Conservation (phyloP, 2,888 invertebrate genomes). For the Apodemia mormo region DNA sequence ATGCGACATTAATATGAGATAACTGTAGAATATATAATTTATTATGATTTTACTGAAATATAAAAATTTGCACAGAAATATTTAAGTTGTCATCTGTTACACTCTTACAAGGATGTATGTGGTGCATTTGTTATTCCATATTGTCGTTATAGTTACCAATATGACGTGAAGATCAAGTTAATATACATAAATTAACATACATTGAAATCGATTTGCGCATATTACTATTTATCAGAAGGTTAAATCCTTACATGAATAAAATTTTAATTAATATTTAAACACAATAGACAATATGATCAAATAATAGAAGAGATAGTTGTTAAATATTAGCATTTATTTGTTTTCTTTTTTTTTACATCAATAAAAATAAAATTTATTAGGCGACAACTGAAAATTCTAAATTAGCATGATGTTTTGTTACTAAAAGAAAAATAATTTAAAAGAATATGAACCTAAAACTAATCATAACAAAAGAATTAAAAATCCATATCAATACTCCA, state of each 20-base stretch:
- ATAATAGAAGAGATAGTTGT: background rate
- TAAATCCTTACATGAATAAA: background rate
- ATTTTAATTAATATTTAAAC: background rate
- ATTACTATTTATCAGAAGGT: background rate
- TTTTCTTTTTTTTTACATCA: background rate
- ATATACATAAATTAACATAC: too few relatives aligned
- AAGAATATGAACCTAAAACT: slow-evolving; percentile 54
- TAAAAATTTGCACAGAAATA: too few relatives aligned
- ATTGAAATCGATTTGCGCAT: background rate
- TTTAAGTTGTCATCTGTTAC: too few relatives aligned
- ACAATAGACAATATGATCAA: background rate
- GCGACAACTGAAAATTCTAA: background rate
- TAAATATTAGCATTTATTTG: background rate
- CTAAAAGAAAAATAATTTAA: background rate
- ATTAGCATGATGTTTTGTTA: background rate
- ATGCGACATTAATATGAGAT: too few relatives aligned
- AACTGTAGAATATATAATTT: too few relatives aligned
- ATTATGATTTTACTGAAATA: too few relatives aligned
- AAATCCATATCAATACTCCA: slow-evolving; percentile 62
- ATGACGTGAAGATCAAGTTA: too few relatives aligned
- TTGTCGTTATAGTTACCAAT: too few relatives aligned
- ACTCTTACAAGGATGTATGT: too few relatives aligned
- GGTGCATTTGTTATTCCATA: too few relatives aligned
- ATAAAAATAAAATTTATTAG: background rate
- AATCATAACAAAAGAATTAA: slow-evolving; percentile 44